Base-by-base conservation (phyloP, 2,797 vertebrate species). In the Crenuchus spilurus region DNA sequence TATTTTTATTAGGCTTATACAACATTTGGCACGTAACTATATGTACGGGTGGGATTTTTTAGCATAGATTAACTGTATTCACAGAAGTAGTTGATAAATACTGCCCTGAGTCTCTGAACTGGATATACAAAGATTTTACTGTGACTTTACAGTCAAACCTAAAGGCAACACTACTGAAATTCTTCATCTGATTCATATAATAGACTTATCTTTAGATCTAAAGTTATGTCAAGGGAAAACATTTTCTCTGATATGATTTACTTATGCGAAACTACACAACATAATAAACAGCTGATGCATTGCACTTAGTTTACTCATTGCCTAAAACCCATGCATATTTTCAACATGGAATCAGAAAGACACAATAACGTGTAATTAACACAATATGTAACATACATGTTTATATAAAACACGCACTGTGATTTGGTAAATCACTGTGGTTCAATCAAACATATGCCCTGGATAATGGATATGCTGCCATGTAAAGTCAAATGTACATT, bases 41-140 rank as follows among this genome's bases (percentile, higher is more conserved):
- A 26, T 35, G 37, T 22, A 57, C 31, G 26, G 0, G 8, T 46
- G 28, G 5, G 8, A 39, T 35, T 18, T 49, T 2, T 26, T n/a
- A 55, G n/a, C 33, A 71, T 28, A 30, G 24, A 31, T 60, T 39
- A 33, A 58, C 37, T 13, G 54, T 41, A 54, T 31, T 33, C 18
- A 26, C 49, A 64, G 49, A 55, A 13, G 41, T 20, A 48, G 16
- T 14, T 55, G 31, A 54, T 66, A 37, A 55, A 46, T 57, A 57
- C 14, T 37, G 35, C 48, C 33, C n/a, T 52, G 33, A 62, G 10
- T 18, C 8, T 11, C 52, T 44, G 11, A 1, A 1, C 10, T 20
- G 2, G 11, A 51, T 1, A 2, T 51, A 51, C 9, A 0, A 37
- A 37, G 4, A 37, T 10, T 37, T 37, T 37, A 37, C 4, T 37